A percentile compares a stretch with the other conserved stretches of the same genome.
phyloP scores from a whole-genome alignment of 2,888 invertebrate genomes.

The Hanleya hanleyi region DNA sequence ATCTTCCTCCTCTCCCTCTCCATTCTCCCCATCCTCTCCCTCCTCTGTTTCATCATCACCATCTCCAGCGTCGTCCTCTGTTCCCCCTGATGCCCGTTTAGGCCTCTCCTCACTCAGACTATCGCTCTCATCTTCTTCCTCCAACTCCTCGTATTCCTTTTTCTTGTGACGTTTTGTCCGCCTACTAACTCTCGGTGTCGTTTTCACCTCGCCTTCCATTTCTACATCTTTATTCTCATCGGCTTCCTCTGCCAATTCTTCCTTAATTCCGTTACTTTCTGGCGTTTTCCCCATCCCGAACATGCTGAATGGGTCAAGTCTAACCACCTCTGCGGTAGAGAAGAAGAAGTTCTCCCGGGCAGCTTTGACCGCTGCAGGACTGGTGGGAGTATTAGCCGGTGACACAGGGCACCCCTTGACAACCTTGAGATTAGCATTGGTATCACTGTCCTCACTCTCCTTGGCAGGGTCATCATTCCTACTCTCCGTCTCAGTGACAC shows the following conservation, averaged over 20 bases:
- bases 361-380: slow-evolving; percentile 39
- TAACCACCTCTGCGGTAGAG: slow-evolving; percentile 64
- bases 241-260: slow-evolving; percentile 14
- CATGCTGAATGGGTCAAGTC: slow-evolving; percentile 67
- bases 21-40: neutral
- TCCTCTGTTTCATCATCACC: slow-evolving; percentile 3
- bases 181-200: slow-evolving; percentile 64
- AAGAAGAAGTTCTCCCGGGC: slow-evolving; percentile 69
- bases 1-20: slow-evolving; percentile 39
- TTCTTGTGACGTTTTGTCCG: neutral
- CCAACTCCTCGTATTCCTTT: neutral
- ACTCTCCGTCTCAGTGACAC: slow-evolving; percentile 48
- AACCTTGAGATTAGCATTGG: slow-evolving; percentile 70
- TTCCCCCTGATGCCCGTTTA: neutral
- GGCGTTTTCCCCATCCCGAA: slow-evolving; percentile 66
- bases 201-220: slow-evolving; percentile 80
- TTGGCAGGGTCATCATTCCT: slow-evolving; percentile 57
- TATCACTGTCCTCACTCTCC: slow-evolving; percentile 62
- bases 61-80: slow-evolving; percentile 27
- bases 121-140: slow-evolving; percentile 9
- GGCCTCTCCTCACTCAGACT: neutral
- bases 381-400: slow-evolving; percentile 13
- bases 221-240: slow-evolving; percentile 32
- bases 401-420: slow-evolving; percentile 72
- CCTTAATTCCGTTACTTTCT: slow-evolving; percentile 24